phyloP scores from a whole-genome alignment of 2,797 vertebrate genomes.

The Martes flavigula region DNA sequence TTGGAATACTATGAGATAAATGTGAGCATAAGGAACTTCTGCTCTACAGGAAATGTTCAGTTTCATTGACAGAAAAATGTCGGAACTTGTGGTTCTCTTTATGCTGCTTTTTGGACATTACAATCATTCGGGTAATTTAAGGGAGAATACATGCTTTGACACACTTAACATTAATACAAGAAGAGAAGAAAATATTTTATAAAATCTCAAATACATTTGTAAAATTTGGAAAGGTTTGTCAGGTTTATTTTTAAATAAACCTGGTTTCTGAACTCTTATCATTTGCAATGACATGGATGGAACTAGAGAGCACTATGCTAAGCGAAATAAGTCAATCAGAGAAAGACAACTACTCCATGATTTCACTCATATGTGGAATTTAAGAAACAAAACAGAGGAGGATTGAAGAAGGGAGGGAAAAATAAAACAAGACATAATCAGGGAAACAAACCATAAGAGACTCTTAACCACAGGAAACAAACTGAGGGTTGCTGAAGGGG shows the following conservation, averaged over 20 bases:
- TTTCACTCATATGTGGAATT: too few relatives aligned
- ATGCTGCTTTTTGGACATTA: not conserved
- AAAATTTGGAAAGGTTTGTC: slow-evolving; percentile 8
- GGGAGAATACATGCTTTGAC: not conserved
- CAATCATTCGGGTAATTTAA: not conserved
- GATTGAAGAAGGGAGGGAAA: too few relatives aligned
- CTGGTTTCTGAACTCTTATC: too few relatives aligned
- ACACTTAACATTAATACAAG: not conserved
- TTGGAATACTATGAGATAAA: not conserved
- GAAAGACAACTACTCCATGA: too few relatives aligned
- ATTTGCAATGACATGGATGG: too few relatives aligned
- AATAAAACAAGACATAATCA: too few relatives aligned
- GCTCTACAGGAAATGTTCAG: not conserved
- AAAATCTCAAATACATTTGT: slow-evolving; percentile 8
- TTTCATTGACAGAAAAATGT: not conserved
- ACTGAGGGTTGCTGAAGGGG: too few relatives aligned
- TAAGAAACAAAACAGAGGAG: too few relatives aligned
- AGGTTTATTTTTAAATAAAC: not conserved
- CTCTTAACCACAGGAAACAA: too few relatives aligned
- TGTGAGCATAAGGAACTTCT: not conserved
- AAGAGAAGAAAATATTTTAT: not conserved
- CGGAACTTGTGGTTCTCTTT: not conserved
- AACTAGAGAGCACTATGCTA: too few relatives aligned
- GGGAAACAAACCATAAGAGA: too few relatives aligned
- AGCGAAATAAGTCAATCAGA: too few relatives aligned